phyloP scores from a whole-genome alignment of 2,888 invertebrate species.

The Eupithecia abbreviata region DNA sequence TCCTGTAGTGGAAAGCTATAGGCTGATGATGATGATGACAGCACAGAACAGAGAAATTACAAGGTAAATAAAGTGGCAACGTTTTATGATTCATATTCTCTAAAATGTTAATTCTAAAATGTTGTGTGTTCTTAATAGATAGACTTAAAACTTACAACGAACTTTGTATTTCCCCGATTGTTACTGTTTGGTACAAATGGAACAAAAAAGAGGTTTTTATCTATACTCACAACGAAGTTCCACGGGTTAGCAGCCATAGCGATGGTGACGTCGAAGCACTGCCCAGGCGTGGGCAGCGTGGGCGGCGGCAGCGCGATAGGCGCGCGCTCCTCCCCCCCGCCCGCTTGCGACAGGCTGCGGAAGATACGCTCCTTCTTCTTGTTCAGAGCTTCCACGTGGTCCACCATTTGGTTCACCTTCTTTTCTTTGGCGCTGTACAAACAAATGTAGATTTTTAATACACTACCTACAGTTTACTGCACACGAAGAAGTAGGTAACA shows the following conservation, averaged over 20 bases:
- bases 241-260: constrained; percentile 91
- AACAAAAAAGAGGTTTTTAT: not conserved
- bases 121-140: too few relatives aligned
- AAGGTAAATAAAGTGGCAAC: too few relatives aligned
- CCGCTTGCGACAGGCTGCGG: constrained; percentile 57
- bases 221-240: constrained; percentile 85
- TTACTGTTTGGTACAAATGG: not conserved
- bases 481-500: not conserved
- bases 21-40: too few relatives aligned
- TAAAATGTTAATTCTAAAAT: too few relatives aligned
- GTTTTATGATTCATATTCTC: too few relatives aligned
- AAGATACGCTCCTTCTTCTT: constrained; percentile 80
- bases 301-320: constrained; percentile 65
- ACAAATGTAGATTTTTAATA: not conserved
- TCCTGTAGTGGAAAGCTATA: too few relatives aligned
- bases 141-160: too few relatives aligned
- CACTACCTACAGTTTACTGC: not conserved
- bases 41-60: too few relatives aligned
- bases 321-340: constrained; percentile 49
- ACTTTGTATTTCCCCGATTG: not conserved
- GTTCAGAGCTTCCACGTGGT: constrained; percentile 70
- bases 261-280: constrained; percentile 88
- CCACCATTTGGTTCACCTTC: constrained; percentile 60
- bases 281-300: constrained; percentile 72
- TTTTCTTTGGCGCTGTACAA: constrained; percentile 61